Conservation (phyloP, 2,888 invertebrate species). For the Brenthis hecate region DNA sequence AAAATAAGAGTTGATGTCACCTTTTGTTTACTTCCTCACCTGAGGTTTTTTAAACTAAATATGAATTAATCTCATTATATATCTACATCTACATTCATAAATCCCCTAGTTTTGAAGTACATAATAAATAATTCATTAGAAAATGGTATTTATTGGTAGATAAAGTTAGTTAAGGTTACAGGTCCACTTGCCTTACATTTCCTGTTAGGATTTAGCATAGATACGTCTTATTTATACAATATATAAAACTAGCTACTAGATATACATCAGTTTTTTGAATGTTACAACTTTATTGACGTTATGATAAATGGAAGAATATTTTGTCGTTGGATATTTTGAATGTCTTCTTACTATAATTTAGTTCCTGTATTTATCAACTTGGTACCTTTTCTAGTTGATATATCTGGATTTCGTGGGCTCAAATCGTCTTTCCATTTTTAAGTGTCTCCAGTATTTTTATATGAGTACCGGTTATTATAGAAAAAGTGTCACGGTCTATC, state of each 20-base stretch:
- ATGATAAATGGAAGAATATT: slow-evolving; percentile 9
- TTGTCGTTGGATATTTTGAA: slow-evolving; percentile 5
- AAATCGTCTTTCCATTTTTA: slow-evolving; percentile 4
- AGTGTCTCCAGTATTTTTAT: not conserved
- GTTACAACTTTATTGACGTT: slow-evolving; percentile 35
- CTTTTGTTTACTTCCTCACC: too few species aligned
- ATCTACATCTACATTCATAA: too few species aligned
- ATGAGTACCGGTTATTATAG: not conserved
- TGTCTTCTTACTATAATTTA: not conserved
- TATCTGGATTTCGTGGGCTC: not conserved
- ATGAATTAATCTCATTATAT: too few species aligned
- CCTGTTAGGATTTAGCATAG: slow-evolving; percentile 33
- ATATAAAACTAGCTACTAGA: slow-evolving; percentile 30
- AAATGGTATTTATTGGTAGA: slow-evolving; percentile 17
- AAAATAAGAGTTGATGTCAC: too few species aligned
- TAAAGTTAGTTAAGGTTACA: slow-evolving; percentile 48
- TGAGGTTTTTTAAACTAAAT: too few species aligned
- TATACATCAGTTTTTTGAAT: slow-evolving; percentile 30
- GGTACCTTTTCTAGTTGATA: not conserved
- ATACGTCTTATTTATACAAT: slow-evolving; percentile 33
- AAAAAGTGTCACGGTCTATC: not conserved
- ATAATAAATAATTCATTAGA: too few species aligned
- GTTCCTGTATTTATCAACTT: not conserved
- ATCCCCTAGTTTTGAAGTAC: too few species aligned
- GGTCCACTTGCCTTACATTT: slow-evolving; percentile 74